Percentiles rank a stretch among this genome's conserved stretches.
phyloP scores from a whole-genome alignment of 37 sponge, comb jelly and placozoan genomes.

The Dysidea cf. avara region DNA sequence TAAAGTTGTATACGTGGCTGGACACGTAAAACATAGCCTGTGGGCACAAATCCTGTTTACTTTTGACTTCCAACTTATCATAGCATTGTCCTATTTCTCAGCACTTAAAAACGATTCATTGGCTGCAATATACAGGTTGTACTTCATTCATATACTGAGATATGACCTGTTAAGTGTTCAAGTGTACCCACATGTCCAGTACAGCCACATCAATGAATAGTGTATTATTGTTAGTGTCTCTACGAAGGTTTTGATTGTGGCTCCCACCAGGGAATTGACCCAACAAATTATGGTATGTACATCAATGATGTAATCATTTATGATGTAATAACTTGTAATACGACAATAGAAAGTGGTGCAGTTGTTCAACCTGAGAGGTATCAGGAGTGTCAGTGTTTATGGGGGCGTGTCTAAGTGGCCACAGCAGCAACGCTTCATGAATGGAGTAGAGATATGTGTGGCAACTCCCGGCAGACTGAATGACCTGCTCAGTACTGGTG shows the following conservation, averaged over 20 bases:
- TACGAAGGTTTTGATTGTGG: constrained; percentile 79
- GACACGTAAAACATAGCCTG: not conserved
- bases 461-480: constrained; percentile 98
- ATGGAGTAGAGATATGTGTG: constrained; percentile 86
- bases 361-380: constrained; percentile 47
- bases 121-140: too few species aligned
- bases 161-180: too few species aligned
- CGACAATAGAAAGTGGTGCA: constrained; percentile 29
- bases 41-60: too few species aligned
- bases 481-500: constrained; percentile 89
- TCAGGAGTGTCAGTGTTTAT: constrained; percentile 87
- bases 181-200: too few species aligned
- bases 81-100: too few species aligned
- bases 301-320: too few species aligned
- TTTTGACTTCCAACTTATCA: too few species aligned
- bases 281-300: constrained; percentile 75
- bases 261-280: constrained; percentile 94
- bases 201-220: too few species aligned
- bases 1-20: not conserved
- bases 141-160: too few species aligned
- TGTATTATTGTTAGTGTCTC: not conserved
- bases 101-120: too few species aligned
- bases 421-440: constrained; percentile 80
- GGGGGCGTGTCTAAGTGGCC: constrained; percentile 94
- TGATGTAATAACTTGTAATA: not conserved